Evolutionary conservation across 2,113 vertebrate species (phyloP).

Genomic region (Suricata suricatta): DNA sequence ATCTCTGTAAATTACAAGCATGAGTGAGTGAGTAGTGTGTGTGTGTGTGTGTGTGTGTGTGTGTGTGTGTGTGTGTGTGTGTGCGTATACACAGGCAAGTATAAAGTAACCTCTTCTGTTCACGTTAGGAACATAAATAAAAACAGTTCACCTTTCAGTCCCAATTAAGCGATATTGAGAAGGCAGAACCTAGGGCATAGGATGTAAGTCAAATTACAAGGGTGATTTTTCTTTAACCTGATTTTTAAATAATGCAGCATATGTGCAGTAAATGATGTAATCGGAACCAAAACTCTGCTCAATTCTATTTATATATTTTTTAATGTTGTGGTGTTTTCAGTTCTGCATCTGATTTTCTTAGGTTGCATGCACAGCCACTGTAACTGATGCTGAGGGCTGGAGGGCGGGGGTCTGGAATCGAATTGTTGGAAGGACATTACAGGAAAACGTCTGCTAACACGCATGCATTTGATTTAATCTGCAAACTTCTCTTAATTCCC

Average conservation of each 20-base stretch:
- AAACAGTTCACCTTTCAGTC: not conserved
- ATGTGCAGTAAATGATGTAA: not conserved
- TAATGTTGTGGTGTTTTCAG: not conserved
- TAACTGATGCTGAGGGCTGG: not conserved
- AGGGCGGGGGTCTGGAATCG: not conserved
- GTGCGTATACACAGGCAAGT: not conserved
- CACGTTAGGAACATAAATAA: not conserved
- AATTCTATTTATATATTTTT: not conserved
- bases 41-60: not conserved
- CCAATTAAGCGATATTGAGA: not conserved
- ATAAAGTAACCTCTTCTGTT: not conserved
- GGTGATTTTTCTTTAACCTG: not conserved
- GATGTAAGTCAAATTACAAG: not conserved
- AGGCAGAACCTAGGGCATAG: not conserved
- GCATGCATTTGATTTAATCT: not conserved
- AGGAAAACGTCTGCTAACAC: not conserved
- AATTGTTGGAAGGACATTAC: not conserved
- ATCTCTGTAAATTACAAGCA: not conserved
- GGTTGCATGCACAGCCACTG: fast-evolving
- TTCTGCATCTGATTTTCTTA: not conserved
- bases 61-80: too few species aligned
- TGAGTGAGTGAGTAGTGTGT: too few species aligned
- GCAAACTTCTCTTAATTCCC: not conserved
- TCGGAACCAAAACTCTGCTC: not conserved
- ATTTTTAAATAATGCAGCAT: not conserved